Evolutionary conservation across 2,797 vertebrate genomes (phyloP), one percentile per base, ranked within the genome.

Genomic region (Anabas testudineus): DNA sequence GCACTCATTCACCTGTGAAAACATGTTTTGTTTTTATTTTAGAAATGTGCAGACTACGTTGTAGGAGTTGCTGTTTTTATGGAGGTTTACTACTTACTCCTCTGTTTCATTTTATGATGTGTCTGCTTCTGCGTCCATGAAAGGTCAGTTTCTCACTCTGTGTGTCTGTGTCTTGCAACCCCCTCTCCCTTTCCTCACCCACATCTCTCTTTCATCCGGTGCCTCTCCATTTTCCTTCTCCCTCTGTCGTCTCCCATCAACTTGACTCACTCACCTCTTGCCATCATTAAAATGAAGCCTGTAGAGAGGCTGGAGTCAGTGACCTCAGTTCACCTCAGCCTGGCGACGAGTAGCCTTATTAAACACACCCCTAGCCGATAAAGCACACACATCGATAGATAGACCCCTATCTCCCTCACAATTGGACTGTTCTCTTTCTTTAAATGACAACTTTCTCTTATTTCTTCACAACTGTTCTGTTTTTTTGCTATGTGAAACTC

Each of bases 251-350:
- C 47, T 39, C 43, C 16, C 18, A 39, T 64, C 61, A 54, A 55
- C 52, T 49, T 36, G 61, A 58, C 58, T 76, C 14, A 26, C 18
- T 81, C 62, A 72, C 64, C 67, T 47, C 64, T 18, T 24, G 0
- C 64, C 54, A 55, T 81, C 72, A 71, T 82, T 78, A 81, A 59
- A 51, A 67, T 64, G 42, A 73, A 71, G 64, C 64, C 69, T 70
- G 57, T 55, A 75, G 74, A 63, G 67, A 73, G 59, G 61, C 59
- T 42, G 10, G 48, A 76, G 56, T 73, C 60, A n/a, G 39, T 72
- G 71, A 82, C 77, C 77, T 75, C 43, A 46, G n/a, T 49, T 78
- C 57, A 67, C 62, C 79, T 74, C 39, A 65, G 58, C 5, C 59
- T 75, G 58, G 42, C 55, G 66, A 54, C 6, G 2, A 76, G 39